Evolutionary conservation across 1,140 invertebrate species (phyloP), one percentile per base, ranked within the genome.

Genomic region (Acyrthosiphon pisum): DNA sequence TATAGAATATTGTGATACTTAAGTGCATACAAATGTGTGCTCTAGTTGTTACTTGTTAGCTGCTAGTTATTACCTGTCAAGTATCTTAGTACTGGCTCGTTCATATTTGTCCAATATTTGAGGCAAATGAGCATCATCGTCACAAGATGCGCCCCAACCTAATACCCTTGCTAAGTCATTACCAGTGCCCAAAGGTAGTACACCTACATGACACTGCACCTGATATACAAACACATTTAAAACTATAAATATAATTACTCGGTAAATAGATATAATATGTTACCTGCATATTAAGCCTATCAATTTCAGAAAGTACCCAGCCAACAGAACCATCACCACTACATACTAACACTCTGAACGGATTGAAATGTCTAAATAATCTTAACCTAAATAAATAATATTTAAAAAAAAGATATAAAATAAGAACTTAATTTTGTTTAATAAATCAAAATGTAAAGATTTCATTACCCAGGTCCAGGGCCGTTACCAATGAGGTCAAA

Each of bases 111-210:
- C 98, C 18, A 99, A 95, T 50, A 99, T 96, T 94, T 98, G 97
- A 30, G 98, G 98, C 83, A 99, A 96, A 95, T 99, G 98, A 14
- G 98, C 97, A 94, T 99, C 99, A 95, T 99, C 98, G 94, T 99
- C 98, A 95, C 98, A 99, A 2, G 98, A 98, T 22, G 98, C 97
- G 37, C 99, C 98, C 98, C 98, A 99, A n/a, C 99, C 98, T 20
- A 99, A 95, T 1, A 99, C 98, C 37, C 99, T 95, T 0, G 98
- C 98, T 93, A 99, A 96, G 95, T 99, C 99, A 95, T 99, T 99
- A 53, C 99, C 99, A 0, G 99, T 99, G 41, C 99, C 99, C 94
- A 99, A 96, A 0, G 99, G 99, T 92, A 99, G 95, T 1, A 99
- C 98, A 50, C 98, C 98, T 46, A 98, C 97, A 95, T 98, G 98